Evolutionary conservation across 2,113 vertebrate species (phyloP).

Genomic region (Columba janthina): DNA sequence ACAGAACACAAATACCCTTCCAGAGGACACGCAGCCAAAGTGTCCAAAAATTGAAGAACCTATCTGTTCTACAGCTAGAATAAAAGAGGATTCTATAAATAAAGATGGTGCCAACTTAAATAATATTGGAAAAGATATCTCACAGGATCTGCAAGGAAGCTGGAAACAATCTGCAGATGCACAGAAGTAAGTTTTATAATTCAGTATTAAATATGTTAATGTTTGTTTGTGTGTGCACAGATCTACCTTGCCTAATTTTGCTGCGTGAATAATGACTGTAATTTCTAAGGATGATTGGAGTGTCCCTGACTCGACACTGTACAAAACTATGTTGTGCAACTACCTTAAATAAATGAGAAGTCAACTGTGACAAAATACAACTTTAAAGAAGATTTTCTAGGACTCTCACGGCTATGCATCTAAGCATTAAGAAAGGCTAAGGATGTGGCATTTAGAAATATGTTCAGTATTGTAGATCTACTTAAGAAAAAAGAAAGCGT

Average conservation of each 20-base stretch:
- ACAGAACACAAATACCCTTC: background rate
- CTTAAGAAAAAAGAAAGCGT: background rate
- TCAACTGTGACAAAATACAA: background rate
- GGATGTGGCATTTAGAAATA: background rate
- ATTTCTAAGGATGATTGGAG: background rate
- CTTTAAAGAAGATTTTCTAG: background rate
- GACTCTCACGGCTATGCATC: background rate
- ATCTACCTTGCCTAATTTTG: background rate
- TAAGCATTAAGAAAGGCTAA: background rate
- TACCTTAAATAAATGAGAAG: background rate
- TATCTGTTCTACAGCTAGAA: background rate
- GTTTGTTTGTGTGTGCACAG: background rate
- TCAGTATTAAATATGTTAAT: background rate
- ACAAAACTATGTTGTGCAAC: background rate
- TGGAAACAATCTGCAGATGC: background rate
- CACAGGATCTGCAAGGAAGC: conserved; percentile 23
- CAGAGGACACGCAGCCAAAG: background rate
- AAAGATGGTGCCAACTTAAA: conserved; percentile 8
- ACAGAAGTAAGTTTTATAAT: conserved; percentile 68
- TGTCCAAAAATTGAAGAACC: background rate
- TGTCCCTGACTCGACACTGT: background rate
- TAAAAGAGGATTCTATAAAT: background rate
- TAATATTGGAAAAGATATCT: background rate
- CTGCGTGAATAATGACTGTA: background rate
- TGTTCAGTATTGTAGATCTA: background rate